Percentiles rank a stretch among this genome's conserved stretches.
Conservation (phyloP, 2,113 vertebrate genomes). For the Orthonyx spaldingii region DNA sequence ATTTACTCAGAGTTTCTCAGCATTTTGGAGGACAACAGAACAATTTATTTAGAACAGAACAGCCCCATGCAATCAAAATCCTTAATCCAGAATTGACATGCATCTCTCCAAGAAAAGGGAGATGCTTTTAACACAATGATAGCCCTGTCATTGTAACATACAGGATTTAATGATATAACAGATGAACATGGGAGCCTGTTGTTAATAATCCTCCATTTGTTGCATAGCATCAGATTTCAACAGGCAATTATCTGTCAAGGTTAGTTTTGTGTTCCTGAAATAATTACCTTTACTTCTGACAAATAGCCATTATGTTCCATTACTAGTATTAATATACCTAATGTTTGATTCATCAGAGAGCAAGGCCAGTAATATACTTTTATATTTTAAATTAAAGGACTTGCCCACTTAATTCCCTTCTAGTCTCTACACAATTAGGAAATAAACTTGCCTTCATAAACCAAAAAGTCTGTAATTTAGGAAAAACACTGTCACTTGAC, state of each 20-base stretch:
- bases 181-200: slow-evolving; percentile 1
- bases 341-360: neutral
- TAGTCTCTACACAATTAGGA: neutral
- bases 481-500: neutral
- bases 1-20: neutral
- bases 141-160: neutral
- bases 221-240: slow-evolving; percentile 59
- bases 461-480: neutral
- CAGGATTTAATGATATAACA: slow-evolving; percentile 17
- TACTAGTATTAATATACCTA: slow-evolving; percentile 19
- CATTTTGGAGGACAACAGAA: neutral
- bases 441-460: neutral
- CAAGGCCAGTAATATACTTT: neutral
- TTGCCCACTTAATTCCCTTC: neutral
- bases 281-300: slow-evolving; percentile 40
- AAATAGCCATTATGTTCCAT: slow-evolving; percentile 2
- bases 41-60: neutral
- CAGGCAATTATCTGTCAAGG: slow-evolving; percentile 47
- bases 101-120: neutral
- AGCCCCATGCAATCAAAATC: neutral
- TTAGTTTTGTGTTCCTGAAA: slow-evolving; percentile 28
- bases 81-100: neutral
- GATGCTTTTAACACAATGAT: neutral
- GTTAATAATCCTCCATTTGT: slow-evolving; percentile 49
- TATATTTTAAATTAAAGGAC: slow-evolving; percentile 9